These are phyloP conservation scores for Lithobates sylvaticus DNA, from an alignment of 2,797 vertebrate genomes.

Conservation along the genomic window DNA sequence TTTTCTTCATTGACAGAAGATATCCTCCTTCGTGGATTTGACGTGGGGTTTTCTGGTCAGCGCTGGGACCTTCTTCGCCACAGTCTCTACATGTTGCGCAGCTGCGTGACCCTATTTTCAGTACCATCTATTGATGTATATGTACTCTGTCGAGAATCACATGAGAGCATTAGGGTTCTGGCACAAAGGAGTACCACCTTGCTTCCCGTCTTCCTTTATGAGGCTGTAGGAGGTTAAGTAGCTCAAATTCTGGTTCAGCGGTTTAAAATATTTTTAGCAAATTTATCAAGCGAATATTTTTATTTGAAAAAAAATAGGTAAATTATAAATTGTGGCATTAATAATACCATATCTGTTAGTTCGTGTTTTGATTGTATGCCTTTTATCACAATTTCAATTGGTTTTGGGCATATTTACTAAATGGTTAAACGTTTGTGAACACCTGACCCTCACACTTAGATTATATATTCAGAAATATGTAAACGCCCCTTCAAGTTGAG, in stretches of 20 bases:
- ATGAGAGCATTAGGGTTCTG: conserved; percentile 72
- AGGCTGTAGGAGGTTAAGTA: conserved; percentile 87
- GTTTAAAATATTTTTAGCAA: no score
- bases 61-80: conserved; percentile 77
- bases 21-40: conserved; percentile 82
- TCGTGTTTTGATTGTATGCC: no score
- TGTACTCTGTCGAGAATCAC: conserved; percentile 72
- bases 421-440: no score
- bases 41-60: conserved; percentile 86
- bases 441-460: no score
- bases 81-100: conserved; percentile 77
- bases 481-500: no score
- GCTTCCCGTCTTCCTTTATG: conserved; percentile 80
- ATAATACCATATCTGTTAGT: no score
- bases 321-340: no score
- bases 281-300: no score
- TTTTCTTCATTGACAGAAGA: conserved; percentile 87
- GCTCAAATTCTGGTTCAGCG: background rate
- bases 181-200: conserved; percentile 72
- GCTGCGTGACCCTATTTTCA: conserved; percentile 73
- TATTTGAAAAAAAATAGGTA: no score
- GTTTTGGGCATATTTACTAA: no score
- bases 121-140: conserved; percentile 64
- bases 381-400: no score
- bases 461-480: no score